These are phyloP conservation scores for Paragorgia papillata DNA, from an alignment of 92 coral and sea anemone genomes.

Conservation along the genomic window DNA sequence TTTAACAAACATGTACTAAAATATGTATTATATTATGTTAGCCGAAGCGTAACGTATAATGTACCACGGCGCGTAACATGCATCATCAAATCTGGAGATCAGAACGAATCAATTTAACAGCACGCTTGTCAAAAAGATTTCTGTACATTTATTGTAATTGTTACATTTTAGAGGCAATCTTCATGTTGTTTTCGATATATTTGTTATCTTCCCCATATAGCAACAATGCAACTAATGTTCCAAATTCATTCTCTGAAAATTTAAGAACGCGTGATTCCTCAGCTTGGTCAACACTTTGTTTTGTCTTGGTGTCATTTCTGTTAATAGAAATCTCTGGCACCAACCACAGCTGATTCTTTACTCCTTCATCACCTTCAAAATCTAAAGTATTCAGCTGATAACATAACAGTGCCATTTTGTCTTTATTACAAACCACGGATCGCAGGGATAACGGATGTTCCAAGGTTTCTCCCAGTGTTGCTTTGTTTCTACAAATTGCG, in stretches of 20 bases:
- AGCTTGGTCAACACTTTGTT: background rate
- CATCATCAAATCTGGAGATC: no score
- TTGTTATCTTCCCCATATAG: constrained; percentile 36
- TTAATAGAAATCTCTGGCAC: constrained; percentile 53
- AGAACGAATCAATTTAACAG: no score
- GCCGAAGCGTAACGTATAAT: no score
- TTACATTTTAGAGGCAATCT: background rate
- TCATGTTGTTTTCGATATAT: constrained; percentile 3
- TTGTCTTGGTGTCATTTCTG: background rate
- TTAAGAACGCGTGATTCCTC: background rate
- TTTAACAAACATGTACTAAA: no score
- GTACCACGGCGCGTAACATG: no score
- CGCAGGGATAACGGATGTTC: constrained; percentile 76
- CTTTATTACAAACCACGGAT: constrained; percentile 73
- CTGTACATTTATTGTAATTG: background rate
- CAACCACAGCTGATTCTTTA: constrained; percentile 87
- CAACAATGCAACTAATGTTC: constrained; percentile 8
- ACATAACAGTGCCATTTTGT: constrained; percentile 68
- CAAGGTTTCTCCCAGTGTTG: constrained; percentile 68
- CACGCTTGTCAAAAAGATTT: background rate
- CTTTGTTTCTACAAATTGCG: constrained; percentile 60
- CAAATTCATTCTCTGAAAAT: constrained; percentile 16
- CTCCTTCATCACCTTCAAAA: constrained; percentile 67
- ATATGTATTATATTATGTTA: no score
- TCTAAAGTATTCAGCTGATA: constrained; percentile 90